Base-by-base conservation (phyloP, 2,888 invertebrate genomes). In the Apamea epomidion region DNA sequence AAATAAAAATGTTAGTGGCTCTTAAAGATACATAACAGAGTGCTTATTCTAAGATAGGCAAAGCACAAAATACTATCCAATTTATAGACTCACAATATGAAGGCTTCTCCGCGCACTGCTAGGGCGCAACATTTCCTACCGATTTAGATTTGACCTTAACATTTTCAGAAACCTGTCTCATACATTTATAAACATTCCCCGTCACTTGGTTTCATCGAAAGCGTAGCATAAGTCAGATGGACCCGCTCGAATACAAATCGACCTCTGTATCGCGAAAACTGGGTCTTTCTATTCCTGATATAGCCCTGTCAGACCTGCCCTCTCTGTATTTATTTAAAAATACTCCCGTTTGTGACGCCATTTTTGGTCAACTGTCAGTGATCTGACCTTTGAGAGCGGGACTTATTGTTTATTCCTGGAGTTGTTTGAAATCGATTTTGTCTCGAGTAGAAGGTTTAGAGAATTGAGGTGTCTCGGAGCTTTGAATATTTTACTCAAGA, bases 361-460 rank as follows among this genome's bases (percentile, higher is more conserved):
- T 89, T 89, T 91, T 90, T 88, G 88, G 87, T 84, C 80, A 81
- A 80, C 82, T 78, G 84, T 87, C 87, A 67, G 84, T 75, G 75
- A 76, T 25, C 67, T 90, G 89, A 90, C 91, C 90, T 92, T 89
- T 91, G 65, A 71, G 78, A 86, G 76, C 71, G 75, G 77, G 82
- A 81, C 87, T 87, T 82, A 87, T 87, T 89, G 85, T 87, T 86
- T 90, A 91, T 90, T 91, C 90, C 85, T 81, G 85, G 85, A 82
- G 79, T 71, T 73, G 70, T 85, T 81, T 78, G 62, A 80, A 78
- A 88, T 90, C 87, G 88, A 89, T 90, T 81, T 77, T 69, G 74
- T 88, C 82, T 85, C 80, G 78, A 76, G 71, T 82, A 80, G 78
- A 85, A 89, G 85, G 87, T 82, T 82, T 79, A 37, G 62, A 71